Evolutionary conservation across 2,888 invertebrate genomes (phyloP), one percentile per base, ranked within the genome.

Genomic region (Nudaria mundana): DNA sequence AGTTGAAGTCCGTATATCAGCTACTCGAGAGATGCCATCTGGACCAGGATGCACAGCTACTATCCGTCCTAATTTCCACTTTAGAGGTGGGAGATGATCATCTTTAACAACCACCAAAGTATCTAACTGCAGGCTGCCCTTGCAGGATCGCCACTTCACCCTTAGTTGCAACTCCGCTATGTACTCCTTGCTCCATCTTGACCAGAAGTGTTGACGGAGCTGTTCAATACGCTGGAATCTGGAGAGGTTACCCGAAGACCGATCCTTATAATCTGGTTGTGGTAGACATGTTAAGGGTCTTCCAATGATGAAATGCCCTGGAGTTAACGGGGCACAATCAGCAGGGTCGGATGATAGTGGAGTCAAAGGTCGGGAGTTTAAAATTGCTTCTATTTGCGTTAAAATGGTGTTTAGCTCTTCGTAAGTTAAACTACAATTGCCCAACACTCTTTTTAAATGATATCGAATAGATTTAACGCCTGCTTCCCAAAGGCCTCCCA

Each of bases 141-240:
- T 25, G 11, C 24, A 10, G 4, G 16, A 5, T 1, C 10, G 8
- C 30, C 37, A 37, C 11, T 11, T 11, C 5, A n/a, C 23, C 13
- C 22, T 22, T 6, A 8, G 8, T 10, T 36, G 30, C 0, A 36
- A 8, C 5, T 36, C 36, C 1, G 29, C n/a, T 0, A 36, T n/a
- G 5, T 22, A 36, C 23, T 36, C 23, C n/a, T 23, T 37, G 11
- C 23, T 15, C 30, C 37, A 37, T 1, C 37, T 5, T 2, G 10
- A 6, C 37, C 37, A 37, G 7, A 37, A 37, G 14, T 30, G 30
- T 11, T 37, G 25, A 3, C 37, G 14, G 4, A 31, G 25, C 8
- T 37, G 37, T 12, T 37, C 30, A 5, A 37, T 7, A 1, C 37
- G 13, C 3, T 15, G 15, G 14, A 16, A 37, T 2, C 37, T 23